Base-by-base conservation (phyloP, 2,113 vertebrate species). In the Oreochromis spilurus region DNA sequence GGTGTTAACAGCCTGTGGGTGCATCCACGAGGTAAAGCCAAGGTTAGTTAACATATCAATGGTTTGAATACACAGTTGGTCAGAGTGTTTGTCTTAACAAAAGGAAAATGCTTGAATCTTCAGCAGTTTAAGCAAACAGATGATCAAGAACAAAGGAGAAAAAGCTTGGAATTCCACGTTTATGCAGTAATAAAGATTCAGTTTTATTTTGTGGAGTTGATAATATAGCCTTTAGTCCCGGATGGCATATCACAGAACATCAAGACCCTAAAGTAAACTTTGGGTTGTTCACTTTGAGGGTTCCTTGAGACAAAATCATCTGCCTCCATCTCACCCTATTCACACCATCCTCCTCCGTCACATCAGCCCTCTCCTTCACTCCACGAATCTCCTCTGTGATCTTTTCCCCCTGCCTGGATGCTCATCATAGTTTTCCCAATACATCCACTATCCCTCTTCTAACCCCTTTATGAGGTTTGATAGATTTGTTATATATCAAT, bases 211-310 rank as follows among this genome's bases (percentile, higher is more conserved):
- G n/a, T 43, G 38, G 38, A 70, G n/a, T 70, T 70, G 38, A 43
- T 43, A 43, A 21, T 24, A 24, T 65, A 36, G 60, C 60, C 0
- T 65, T 38, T n/a, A 38, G 31, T 65, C 60, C 60, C 0, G 0
- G 6, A 38, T 5, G 17, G 60, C 17, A 65, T 36, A 65, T 65
- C 60, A 7, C 6, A 65, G 19, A 65, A 65, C 4, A 38, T 38
- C 34, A 65, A 0, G 17, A 58, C 26, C 26, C 55, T 58, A 16
- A 38, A 38, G 10, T 38, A 65, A 65, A 38, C 60, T n/a, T 38
- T n/a, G 19, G 60, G 60, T n/a, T 0, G 1, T 13, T 65, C 34
- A 65, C 34, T 65, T 65, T 2, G 10, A 10, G 60, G 60, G 10
- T 65, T 38, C 19, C 60, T 38, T 65, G 34, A 65, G 19, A n/a